These are phyloP conservation scores for Zaprionus gabonicus DNA, from an alignment of 1,140 invertebrate species.

Conservation along the genomic window DNA sequence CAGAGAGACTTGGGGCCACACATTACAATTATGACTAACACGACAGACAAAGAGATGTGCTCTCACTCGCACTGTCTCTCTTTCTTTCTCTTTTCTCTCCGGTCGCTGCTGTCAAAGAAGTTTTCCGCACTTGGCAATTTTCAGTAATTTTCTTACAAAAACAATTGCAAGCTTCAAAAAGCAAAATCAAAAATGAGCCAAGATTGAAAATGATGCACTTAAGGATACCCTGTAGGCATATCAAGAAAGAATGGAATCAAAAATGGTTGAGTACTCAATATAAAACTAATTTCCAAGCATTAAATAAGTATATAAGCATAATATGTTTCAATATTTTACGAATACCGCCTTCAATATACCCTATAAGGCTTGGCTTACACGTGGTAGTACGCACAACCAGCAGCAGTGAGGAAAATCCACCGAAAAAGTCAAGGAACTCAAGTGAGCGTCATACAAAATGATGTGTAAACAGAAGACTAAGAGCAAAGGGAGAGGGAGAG, in stretches of 20 bases:
- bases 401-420: slow-evolving; percentile 44
- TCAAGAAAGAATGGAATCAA: background rate
- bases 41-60: slow-evolving; percentile 62
- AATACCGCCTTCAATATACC: background rate
- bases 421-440: slow-evolving; percentile 77
- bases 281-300: background rate
- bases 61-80: background rate
- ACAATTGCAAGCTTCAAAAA: slow-evolving; percentile 43
- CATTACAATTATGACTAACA: slow-evolving; percentile 75
- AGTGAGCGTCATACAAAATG: slow-evolving; percentile 53
- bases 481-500: background rate
- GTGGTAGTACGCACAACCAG: slow-evolving; percentile 9
- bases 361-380: background rate
- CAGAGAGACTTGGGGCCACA: slow-evolving; percentile 17
- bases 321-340: background rate
- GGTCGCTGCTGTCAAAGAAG: slow-evolving; percentile 59
- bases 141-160: slow-evolving; percentile 73
- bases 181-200: slow-evolving; percentile 37
- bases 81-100: background rate
- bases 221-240: slow-evolving; percentile 15
- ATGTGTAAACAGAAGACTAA: slow-evolving; percentile 46
- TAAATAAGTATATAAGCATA: background rate
- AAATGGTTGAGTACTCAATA: background rate
- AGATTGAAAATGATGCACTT: background rate
- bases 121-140: slow-evolving; percentile 77